phyloP scores from a whole-genome alignment of 2,797 vertebrate species.

The Selene dorsalis region DNA sequence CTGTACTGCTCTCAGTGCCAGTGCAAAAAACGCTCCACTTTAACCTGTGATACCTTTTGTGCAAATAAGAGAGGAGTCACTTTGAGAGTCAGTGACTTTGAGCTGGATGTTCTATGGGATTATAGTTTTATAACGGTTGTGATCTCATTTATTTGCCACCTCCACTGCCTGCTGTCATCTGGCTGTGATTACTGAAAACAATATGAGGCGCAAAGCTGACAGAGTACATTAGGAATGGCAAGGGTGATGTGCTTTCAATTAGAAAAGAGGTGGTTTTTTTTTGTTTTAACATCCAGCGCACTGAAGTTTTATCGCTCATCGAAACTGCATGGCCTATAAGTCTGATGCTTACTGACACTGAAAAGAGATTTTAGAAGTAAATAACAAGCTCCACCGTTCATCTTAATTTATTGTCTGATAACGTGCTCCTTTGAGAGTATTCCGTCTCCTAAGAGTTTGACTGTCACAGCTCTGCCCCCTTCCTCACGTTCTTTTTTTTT shows the following conservation, averaged over 20 bases:
- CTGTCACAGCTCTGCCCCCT: slow-evolving; percentile 3
- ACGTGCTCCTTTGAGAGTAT: slow-evolving; percentile 38
- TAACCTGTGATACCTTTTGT: slow-evolving; percentile 65
- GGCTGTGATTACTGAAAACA: slow-evolving; percentile 65
- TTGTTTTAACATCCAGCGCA: slow-evolving; percentile 22
- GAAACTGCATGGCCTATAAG: neutral
- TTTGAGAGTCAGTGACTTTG: slow-evolving; percentile 49
- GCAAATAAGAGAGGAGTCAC: slow-evolving; percentile 44
- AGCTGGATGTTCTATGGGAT: slow-evolving; percentile 51
- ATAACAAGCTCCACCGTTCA: slow-evolving; percentile 17
- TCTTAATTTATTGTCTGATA: slow-evolving; percentile 39
- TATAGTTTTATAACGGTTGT: slow-evolving; percentile 54
- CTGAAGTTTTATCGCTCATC: slow-evolving; percentile 28
- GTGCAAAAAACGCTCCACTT: slow-evolving; percentile 43
- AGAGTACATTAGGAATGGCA: slow-evolving; percentile 53
- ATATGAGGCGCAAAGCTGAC: slow-evolving; percentile 67
- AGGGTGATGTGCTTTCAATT: slow-evolving; percentile 70
- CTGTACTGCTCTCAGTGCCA: slow-evolving; percentile 36
- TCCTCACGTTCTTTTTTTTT: neutral
- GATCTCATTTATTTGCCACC: slow-evolving; percentile 53
- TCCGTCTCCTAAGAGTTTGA: slow-evolving; percentile 11
- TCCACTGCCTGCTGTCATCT: slow-evolving; percentile 59
- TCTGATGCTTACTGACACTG: slow-evolving; percentile 31
- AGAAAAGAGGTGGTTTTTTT: slow-evolving; percentile 36
- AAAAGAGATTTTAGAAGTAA: slow-evolving; percentile 52